Base-by-base conservation (phyloP, 2,113 vertebrate species). In the Embiotoca jacksoni region DNA sequence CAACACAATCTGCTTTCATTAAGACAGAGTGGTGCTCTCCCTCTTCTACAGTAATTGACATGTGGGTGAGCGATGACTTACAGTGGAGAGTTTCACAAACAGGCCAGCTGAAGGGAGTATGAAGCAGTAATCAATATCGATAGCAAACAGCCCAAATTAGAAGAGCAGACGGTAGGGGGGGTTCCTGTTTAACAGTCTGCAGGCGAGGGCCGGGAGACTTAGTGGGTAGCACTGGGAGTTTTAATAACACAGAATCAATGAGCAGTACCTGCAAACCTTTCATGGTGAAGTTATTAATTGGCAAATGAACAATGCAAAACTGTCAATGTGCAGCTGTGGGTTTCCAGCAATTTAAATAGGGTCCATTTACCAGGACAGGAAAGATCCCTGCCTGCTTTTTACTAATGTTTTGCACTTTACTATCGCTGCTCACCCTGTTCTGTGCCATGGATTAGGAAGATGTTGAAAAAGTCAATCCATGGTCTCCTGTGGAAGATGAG, bases 61-160 rank as follows among this genome's bases (percentile, higher is more conserved):
- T 82, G 80, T 90, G 80, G 89, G 77, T 93, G 91, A 94, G 86
- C 72, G 83, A 92, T 90, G 91, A 82, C 86, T 93, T 89, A 91
- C 89, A 88, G 87, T 91, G 85, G 66, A 82, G 85, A 72, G 85
- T 83, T 89, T 84, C 74, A 62, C 77, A 52, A 86, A 88, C 88
- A 83, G 68, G 52, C 81, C 75, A 78, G 67, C 82, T 82, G 72
- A 85, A 84, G 91, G 89, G 92, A 92, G 92, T 90, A 90, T 92
- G 91, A 92, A 89, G 83, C 89, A 65, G 11, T 73, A 89, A 93
- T 93, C 92, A 84, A 94, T 94, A 92, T 88, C 76, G 79, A 93
- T 89, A 89, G 90, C 85, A 91, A 92, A 89, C 86, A 58, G 64
- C 65, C 88, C 72, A 89, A 90, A 91, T 93, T 83, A 90, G 81